Evolutionary conservation across 2,888 invertebrate species (phyloP).

Genomic region (Loripinus fragilis): DNA sequence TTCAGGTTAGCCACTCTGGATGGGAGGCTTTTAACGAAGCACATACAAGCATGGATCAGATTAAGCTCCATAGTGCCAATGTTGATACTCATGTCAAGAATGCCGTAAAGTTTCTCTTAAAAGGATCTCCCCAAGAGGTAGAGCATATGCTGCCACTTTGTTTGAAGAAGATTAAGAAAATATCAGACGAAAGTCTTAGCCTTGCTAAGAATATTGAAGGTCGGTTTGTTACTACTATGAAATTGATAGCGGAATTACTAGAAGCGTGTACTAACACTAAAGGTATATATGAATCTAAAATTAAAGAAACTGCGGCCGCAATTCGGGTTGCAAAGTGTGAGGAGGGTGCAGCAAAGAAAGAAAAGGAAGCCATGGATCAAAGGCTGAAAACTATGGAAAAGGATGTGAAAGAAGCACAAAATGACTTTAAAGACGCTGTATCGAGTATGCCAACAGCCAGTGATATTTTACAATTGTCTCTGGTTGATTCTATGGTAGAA

Average conservation of each 20-base stretch:
- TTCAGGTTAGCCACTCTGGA: not conserved
- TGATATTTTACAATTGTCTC: not conserved
- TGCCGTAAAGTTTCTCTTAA: not conserved
- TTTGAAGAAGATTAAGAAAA: not conserved
- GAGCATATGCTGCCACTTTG: not conserved
- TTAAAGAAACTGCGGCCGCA: not conserved
- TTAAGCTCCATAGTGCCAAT: not conserved
- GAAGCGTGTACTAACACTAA: conserved; percentile 5
- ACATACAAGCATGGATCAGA: conserved; percentile 15
- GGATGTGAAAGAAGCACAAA: not conserved
- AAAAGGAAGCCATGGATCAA: not conserved
- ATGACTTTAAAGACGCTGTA: not conserved
- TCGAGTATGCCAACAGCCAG: not conserved
- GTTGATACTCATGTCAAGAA: conserved; percentile 2
- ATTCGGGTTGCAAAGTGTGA: no score
- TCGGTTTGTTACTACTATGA: not conserved
- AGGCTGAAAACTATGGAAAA: not conserved
- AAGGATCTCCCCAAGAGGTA: conserved; percentile 8
- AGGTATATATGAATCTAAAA: not conserved
- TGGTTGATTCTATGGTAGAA: not conserved
- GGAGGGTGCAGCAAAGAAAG: no score
- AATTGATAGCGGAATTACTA: not conserved
- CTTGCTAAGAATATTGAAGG: not conserved
- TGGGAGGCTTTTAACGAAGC: conserved; percentile 13
- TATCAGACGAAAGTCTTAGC: not conserved